Percentiles rank a stretch among this genome's conserved stretches.
Conservation (phyloP, 1,140 invertebrate species). For the Cheumatopsyche charites region DNA sequence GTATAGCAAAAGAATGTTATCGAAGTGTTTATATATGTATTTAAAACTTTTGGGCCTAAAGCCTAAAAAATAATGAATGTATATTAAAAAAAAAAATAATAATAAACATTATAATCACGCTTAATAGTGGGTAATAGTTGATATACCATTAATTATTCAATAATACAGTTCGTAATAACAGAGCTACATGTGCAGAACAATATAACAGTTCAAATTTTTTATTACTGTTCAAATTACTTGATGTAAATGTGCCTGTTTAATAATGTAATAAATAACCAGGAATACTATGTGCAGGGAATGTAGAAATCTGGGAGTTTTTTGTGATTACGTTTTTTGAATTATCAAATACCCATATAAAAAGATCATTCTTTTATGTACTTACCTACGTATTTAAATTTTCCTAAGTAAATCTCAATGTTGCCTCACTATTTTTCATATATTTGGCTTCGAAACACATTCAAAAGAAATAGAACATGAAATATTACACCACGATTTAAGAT, state of each 20-base stretch:
- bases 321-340: constrained; percentile 34
- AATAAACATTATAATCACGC: constrained; percentile 38
- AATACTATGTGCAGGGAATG: constrained; percentile 47
- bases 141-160: constrained; percentile 16
- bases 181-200: constrained; percentile 47
- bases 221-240: constrained; percentile 38
- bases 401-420: too few species aligned
- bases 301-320: constrained; percentile 37
- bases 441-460: too few species aligned
- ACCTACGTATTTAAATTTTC: too few species aligned
- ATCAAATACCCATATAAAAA: background rate
- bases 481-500: too few species aligned
- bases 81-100: background rate
- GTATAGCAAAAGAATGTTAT: too few species aligned
- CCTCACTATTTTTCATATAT: too few species aligned
- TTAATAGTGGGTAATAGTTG: constrained; percentile 37
- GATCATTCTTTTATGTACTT: too few species aligned
- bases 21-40: too few species aligned
- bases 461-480: too few species aligned
- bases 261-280: constrained; percentile 34
- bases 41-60: background rate
- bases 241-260: constrained; percentile 48
- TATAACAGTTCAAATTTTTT: constrained; percentile 46
- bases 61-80: constrained; percentile 8
- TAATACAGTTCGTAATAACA: constrained; percentile 29